These are phyloP conservation scores for Nettapus auritus DNA, from an alignment of 2,113 vertebrate genomes.

Conservation along the genomic window DNA sequence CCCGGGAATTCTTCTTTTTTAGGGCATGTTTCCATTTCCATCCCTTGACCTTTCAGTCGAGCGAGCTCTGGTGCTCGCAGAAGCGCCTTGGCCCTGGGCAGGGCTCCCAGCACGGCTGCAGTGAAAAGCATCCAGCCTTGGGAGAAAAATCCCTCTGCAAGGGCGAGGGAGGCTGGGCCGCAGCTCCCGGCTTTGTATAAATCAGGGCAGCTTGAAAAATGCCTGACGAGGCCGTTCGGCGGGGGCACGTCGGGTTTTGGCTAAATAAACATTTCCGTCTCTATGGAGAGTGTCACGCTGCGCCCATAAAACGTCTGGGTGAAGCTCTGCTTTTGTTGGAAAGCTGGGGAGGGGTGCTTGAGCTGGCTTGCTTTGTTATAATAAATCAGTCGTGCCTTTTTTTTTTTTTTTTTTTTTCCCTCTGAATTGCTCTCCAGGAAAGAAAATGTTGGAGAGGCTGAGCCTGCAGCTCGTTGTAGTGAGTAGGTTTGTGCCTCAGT, in stretches of 20 bases:
- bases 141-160: neutral
- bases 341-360: neutral
- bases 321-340: neutral
- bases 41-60: neutral
- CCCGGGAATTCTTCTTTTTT: neutral
- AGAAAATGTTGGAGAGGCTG: neutral
- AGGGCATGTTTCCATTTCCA: constrained; percentile 7
- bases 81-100: neutral
- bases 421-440: neutral
- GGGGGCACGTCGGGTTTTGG: rapidly evolving
- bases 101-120: neutral
- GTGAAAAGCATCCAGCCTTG: neutral
- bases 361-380: neutral
- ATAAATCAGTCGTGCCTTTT: neutral
- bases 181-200: neutral
- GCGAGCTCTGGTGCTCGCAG: neutral
- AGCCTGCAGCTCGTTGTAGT: neutral
- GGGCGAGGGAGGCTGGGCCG: neutral
- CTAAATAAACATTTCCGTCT: neutral
- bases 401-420: too few species aligned
- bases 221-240: neutral
- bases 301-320: neutral
- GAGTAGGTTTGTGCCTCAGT: neutral
- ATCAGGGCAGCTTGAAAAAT: neutral
- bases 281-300: neutral